Base-by-base conservation (phyloP, 1,140 invertebrate species). In the Danaus melanippus region DNA sequence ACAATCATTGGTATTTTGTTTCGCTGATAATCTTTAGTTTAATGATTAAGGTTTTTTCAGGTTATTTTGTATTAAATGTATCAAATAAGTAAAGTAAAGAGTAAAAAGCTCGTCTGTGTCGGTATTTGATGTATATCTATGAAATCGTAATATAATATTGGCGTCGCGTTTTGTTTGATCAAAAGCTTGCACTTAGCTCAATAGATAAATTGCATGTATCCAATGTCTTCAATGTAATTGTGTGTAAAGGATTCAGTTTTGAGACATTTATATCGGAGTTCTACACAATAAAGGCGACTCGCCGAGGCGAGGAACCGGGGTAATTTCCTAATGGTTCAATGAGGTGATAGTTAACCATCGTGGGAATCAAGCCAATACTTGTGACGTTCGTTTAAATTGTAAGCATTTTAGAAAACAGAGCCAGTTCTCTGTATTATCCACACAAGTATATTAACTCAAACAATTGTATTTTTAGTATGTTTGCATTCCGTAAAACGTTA, bases 261-360 rank as follows among this genome's bases (percentile, higher is more conserved):
- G 47, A 57, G 55, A 64, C 62, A 56, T 55, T 74, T 61, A 67
- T 66, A 60, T 66, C 49, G 54, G 62, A 71, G 66, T 62, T 66
- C 62, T 56, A 56, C 54, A 66, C 63, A 66, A 71, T 71, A 72
- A 62, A 67, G 60, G 63, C 66, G 69, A 77, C 57, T 62, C 62
- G 64, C 66, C 62, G 62, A 65, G 55, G 64, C 64, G 63, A 69
- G 76, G 69, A 71, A 78, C 77, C 67, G 52, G 66, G 63, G 62
- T 66, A 79, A 76, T 76, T 74, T 73, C 66, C 69, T 77, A 81
- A 77, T 79, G 69, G 64, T 66, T 68, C 69, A 66, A 74, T 67
- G 73, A 76, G 66, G 68, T 75, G 74, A 75, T 70, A 74, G 64
- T 71, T 73, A 74, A 67, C 63, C 59, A 62, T 60, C 66, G 74